phyloP scores from a whole-genome alignment of 2,113 vertebrate species.

The Prionailurus bengalensis region DNA sequence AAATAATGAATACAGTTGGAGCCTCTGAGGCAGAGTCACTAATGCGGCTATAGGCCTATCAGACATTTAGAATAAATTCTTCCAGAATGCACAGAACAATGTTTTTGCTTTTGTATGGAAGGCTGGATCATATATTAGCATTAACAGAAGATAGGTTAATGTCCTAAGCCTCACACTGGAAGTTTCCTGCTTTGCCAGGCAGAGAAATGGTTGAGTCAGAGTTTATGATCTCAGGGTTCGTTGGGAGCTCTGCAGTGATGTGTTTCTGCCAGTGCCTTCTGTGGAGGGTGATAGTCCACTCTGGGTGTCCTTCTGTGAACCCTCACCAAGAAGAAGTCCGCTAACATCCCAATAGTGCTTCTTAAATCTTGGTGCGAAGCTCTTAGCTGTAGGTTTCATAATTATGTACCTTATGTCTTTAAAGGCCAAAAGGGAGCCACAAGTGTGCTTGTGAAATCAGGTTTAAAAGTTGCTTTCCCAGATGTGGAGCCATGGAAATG shows the following conservation, averaged over 20 bases:
- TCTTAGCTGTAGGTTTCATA: background rate
- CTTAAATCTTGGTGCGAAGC: accelerated
- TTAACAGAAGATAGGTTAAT: conserved; percentile 50
- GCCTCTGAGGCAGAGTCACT: background rate
- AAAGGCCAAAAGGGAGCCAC: conserved; percentile 33
- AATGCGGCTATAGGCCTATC: accelerated
- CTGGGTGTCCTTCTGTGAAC: background rate
- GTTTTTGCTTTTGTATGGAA: background rate
- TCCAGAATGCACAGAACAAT: background rate
- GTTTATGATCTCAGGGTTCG: background rate
- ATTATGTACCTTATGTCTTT: background rate
- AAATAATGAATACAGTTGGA: background rate
- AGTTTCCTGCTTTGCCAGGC: background rate
- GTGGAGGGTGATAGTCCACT: background rate
- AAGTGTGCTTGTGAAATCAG: conserved; percentile 18
- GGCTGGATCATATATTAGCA: conserved; percentile 42
- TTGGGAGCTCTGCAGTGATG: background rate
- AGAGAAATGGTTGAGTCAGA: background rate
- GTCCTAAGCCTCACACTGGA: background rate
- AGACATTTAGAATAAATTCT: background rate
- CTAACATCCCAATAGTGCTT: accelerated
- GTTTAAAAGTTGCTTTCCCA: conserved; percentile 35
- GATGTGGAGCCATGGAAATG: background rate
- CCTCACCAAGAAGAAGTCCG: background rate
- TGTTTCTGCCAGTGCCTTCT: background rate